Percentiles rank a stretch among this genome's conserved stretches.
Evolutionary conservation across 2,888 invertebrate species (phyloP).

Genomic region (Mimachlamys varia): DNA sequence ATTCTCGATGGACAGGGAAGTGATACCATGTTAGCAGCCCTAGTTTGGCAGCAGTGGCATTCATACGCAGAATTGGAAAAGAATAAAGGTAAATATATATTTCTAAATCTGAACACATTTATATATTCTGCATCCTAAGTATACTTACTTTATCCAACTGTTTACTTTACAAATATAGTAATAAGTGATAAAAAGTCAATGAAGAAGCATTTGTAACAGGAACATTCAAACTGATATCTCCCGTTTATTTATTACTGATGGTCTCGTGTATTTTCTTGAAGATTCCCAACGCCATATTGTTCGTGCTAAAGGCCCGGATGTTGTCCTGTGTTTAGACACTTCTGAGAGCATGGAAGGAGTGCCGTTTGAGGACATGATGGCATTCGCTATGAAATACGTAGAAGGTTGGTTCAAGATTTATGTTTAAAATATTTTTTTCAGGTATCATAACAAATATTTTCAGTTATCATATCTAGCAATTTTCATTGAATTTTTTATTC

Average conservation of each 20-base stretch:
- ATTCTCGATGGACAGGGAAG: background rate
- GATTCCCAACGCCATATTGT: background rate
- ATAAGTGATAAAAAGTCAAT: background rate
- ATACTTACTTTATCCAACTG: background rate
- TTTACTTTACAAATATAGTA: background rate
- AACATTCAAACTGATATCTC: background rate
- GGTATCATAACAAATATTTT: too few relatives aligned
- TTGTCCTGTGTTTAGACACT: slow-evolving; percentile 13
- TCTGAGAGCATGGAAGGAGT: slow-evolving; percentile 2
- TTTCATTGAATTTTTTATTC: too few relatives aligned
- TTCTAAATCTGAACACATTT: background rate
- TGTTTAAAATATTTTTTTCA: too few relatives aligned
- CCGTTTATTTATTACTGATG: too few relatives aligned
- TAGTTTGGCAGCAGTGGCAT: background rate
- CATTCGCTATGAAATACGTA: background rate
- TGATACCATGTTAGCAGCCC: background rate
- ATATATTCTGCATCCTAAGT: too few relatives aligned
- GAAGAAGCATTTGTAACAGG: background rate
- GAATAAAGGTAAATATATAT: background rate
- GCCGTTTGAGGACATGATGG: background rate
- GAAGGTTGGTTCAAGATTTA: background rate
- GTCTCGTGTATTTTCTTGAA: background rate
- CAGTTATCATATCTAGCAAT: too few relatives aligned
- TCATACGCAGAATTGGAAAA: background rate
- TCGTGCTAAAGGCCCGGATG: background rate